Base-by-base conservation (phyloP, 2,113 vertebrate genomes). In the Cololabis saira region DNA sequence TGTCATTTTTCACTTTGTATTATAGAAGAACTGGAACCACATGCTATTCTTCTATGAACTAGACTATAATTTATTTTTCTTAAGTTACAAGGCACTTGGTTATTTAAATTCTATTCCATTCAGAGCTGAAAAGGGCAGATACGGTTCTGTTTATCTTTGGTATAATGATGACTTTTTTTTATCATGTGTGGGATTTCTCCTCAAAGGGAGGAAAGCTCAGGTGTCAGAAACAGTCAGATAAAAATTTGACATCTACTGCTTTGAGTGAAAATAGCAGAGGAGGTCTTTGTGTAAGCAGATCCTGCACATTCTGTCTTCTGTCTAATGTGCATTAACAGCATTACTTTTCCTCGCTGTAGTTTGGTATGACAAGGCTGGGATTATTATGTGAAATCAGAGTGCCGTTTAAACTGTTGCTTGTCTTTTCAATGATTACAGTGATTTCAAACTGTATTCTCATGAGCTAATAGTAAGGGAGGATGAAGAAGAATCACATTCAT, bases 271-370 rank as follows among this genome's bases (percentile, higher is more conserved):
- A n/a, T n/a, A 27, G 16, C 41, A n/a, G n/a, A 27, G 15, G 13
- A 86, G 74, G 15, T 37, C 51, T 74, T 60, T 73, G 74, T 62
- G 58, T 77, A 66, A 73, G 76, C 53, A 64, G 40, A 30, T 21
- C 27, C 41, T 54, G 30, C 47, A 52, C 60, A 53, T 42, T 58
- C 8, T 24, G 58, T n/a, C n/a, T n/a, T n/a, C n/a, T n/a, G n/a
- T 5, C 24, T 58, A 50, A 17, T 49, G 17, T 55, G 69, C 60
- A 67, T 67, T 55, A 63, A 30, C 47, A 21, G 18, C 44, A 52
- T 5, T 37, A 47, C 18, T 17, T 61, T 61, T 53, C 27, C n/a
- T 49, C 42, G 21, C 30, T 42, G 15, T 33, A 66, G 56, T 43
- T 27, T 71, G 16, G 2, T n/a, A n/a, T n/a, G n/a, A n/a, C n/a